Percentiles rank a stretch among this genome's conserved stretches.
These are phyloP conservation scores for Epizoanthus rinbou DNA, from an alignment of 92 coral and sea anemone species.

Conservation along the genomic window DNA sequence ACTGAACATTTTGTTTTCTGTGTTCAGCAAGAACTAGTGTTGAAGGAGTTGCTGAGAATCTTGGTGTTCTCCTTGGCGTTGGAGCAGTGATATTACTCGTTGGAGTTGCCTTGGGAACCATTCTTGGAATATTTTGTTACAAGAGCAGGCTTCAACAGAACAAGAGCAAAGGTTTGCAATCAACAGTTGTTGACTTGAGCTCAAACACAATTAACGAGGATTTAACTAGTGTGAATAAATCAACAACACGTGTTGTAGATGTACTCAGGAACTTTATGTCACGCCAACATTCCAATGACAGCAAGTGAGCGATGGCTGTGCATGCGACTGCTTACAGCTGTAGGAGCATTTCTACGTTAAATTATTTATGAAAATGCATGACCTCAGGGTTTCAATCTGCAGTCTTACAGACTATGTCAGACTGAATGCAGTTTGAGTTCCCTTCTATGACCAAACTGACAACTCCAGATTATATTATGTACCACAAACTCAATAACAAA, in stretches of 20 bases:
- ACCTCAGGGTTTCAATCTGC: no score
- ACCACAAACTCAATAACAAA: no score
- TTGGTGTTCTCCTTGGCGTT: constrained; percentile 36
- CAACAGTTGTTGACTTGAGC: constrained; percentile 13
- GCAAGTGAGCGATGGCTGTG: not conserved
- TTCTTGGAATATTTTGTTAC: constrained; percentile 37
- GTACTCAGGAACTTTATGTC: not conserved
- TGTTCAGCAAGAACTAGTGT: constrained; percentile 16
- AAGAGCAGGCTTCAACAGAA: constrained; percentile 7
- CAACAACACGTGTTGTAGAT: not conserved
- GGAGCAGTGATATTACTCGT: constrained; percentile 34
- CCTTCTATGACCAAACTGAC: no score
- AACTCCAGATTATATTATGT: no score
- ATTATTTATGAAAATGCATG: no score
- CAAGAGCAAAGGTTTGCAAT: constrained; percentile 33
- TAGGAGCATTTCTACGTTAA: no score
- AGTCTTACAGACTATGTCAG: no score
- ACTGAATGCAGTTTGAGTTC: no score
- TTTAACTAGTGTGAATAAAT: not conserved
- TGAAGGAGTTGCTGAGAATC: constrained; percentile 5
- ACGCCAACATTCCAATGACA: not conserved
- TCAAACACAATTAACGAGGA: not conserved
- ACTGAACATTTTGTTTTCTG: not conserved
- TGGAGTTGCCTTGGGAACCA: constrained; percentile 9
- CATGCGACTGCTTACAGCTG: no score